phyloP scores from a whole-genome alignment of 2,113 vertebrate species.

The Osmerus eperlanus region DNA sequence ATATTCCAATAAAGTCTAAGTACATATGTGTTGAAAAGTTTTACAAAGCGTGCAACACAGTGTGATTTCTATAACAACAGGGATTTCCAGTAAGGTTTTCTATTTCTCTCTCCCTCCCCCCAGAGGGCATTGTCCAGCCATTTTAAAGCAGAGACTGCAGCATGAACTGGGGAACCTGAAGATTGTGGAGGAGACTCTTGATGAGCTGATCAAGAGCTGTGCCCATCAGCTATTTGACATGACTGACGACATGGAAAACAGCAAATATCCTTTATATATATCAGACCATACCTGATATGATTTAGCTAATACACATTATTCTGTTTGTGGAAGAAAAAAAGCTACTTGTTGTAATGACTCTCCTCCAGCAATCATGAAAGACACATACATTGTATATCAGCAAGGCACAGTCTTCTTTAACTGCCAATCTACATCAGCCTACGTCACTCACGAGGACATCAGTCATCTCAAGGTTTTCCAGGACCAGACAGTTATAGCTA shows the following conservation, averaged over 20 bases:
- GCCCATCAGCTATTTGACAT: conserved; percentile 83
- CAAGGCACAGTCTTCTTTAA: conserved; percentile 44
- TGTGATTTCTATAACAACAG: not conserved
- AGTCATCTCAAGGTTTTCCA: conserved; percentile 76
- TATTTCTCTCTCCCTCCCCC: conserved; percentile 8
- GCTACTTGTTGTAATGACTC: not conserved
- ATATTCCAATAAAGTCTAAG: no score
- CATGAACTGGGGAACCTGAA: conserved; percentile 79
- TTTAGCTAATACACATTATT: no score
- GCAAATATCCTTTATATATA: conserved; percentile 83
- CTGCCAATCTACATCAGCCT: conserved; percentile 75
- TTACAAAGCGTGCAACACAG: no score
- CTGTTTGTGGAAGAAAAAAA: not conserved
- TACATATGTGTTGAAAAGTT: no score
- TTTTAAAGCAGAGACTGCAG: conserved; percentile 62
- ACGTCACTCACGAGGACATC: conserved; percentile 86
- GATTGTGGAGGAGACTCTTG: conserved; percentile 85
- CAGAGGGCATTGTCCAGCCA: conserved; percentile 73
- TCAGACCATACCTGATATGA: no score
- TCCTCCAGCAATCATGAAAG: not conserved
- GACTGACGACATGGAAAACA: conserved; percentile 79
- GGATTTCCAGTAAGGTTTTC: not conserved
- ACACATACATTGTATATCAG: not conserved
- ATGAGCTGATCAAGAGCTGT: conserved; percentile 85
- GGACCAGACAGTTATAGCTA: conserved; percentile 85